Base-by-base conservation (phyloP, 2,113 vertebrate genomes). In the Ammodytes marinus region DNA sequence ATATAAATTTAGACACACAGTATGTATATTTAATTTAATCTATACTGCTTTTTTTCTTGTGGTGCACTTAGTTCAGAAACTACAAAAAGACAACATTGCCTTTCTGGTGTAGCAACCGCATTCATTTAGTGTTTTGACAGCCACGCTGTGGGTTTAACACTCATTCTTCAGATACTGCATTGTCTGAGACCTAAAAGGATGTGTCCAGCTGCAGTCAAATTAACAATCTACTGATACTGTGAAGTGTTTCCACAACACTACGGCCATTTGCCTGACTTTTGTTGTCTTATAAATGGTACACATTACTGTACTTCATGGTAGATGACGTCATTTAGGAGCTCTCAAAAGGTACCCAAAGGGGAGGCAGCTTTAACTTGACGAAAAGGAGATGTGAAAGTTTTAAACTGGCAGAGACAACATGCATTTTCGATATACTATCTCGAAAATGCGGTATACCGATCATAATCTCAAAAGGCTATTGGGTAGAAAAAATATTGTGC, bases 251-350 rank as follows among this genome's bases (percentile, higher is more conserved):
- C 6, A 67, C 2, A 1, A 64, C 65, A 73, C 53, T 42, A 12
- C 9, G 40, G 67, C 45, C n/a, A 43, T 85, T 85, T 86, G 61
- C 82, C 43, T 65, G 54, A 87, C 74, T 43, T 67, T 10, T 15
- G 57, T 54, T 72, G 66, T 27, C 19, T 35, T 14, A 39, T 63
- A 27, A 69, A 73, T 61, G 70, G 72, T 60, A 75, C 43, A 77
- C 46, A 54, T 86, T 42, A 69, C 60, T 71, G 61, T 66, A 27
- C 61, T 60, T 35, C 39, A 63, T 82, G 54, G 70, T 54, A 77
- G 83, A 85, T 27, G 27, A 39, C 68, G 37, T 72, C 75, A 69
- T 39, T 1, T 17, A 63, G 61, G 64, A 61, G 67, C 61, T 52
- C 19, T 43, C 39, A 72, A 79, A 79, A 77, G 12, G 54, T 46